Base-by-base conservation (phyloP, 2,888 invertebrate species). In the Drosophila quinaria region DNA sequence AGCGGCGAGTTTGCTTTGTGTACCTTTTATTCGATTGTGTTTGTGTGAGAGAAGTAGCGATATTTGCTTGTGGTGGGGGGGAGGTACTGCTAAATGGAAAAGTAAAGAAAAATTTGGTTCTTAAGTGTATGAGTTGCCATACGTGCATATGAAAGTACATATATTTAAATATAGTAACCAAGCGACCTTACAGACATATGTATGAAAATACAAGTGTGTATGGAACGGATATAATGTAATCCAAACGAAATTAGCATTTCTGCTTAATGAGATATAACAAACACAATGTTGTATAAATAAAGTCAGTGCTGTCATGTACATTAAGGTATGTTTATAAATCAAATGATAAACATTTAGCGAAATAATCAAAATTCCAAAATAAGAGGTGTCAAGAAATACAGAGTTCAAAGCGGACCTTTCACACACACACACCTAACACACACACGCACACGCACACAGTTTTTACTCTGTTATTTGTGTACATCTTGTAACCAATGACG, bases 1-100 rank as follows among this genome's bases (percentile, higher is more conserved):
- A 17, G 46, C 56, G 55, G 42, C 56, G 67, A 63, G 44, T 67
- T 51, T 76, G 63, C 44, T 47, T 58, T 71, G 46, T 61, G 51
- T 75, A 70, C 64, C 61, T 61, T 62, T 37, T 29, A 55, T 42
- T 56, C 19, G 39, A 8, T 49, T 19, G 22, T 56, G 72, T 51
- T 47, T 25, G 44, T 58, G 42, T 29, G 52, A 35, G 78, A 37
- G 56, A 66, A 65, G 78, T 49, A 42, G 70, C 85, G 75, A 84
- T 70, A 73, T 47, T 69, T 63, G 39, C 19, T 37, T 37, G 35
- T 39, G 19, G 56, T 37, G 29, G 25, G 37, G 42, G 11, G 35
- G 82, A 76, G 80, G 82, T 63, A 51, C 49, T 76, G 86, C 75
- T 81, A 83, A 83, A 76, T 87, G 82, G 68, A 81, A 87, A 81